Evolutionary conservation across 2,797 vertebrate genomes (phyloP), one percentile per base, ranked within the genome.

Genomic region (Hydrolagus colliei): DNA sequence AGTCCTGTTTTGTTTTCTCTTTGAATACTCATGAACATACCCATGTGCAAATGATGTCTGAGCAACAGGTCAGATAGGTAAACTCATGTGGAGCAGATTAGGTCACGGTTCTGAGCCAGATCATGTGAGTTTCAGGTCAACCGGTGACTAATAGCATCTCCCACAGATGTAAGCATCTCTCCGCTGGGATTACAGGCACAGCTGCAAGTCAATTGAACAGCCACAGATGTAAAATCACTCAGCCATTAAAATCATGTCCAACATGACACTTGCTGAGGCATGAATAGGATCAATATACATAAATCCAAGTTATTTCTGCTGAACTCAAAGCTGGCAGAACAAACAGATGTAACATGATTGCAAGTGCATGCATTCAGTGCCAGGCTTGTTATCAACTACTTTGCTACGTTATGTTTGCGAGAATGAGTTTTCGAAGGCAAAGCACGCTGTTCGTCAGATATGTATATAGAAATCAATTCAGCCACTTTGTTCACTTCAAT

Each of bases 281-380:
- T 90, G 90, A 91, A 89, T 91, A 85, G 85, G 93, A 94, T 95
- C 94, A 92, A 95, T 94, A 92, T 87, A 80, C 0, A 90, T 88
- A 89, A 90, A 88, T 87, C 87, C 89, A 91, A 90, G 88, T 88
- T 91, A 89, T 86, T 52, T 86, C 79, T 85, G 85, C 80, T 79
- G 76, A 68, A 87, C 89, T 86, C 86, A 88, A 87, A 74, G 86
- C 90, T 89, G 89, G 89, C 90, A 88, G 88, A 89, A 89, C 88
- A 90, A 88, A 89, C 86, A 90, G 88, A 84, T 52, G 32, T 84
- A 84, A 67, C 35, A n/a, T 84, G 79, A 84, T 84, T 84, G 79
- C 79, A 84, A 84, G 63, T 84, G 32, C 71, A 77, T 71, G 41
- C 18, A 67, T 32, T 41, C 65, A 9, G 41, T 68, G 79, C 32